Evolutionary conservation across 2,113 vertebrate species (phyloP).

Genomic region (Equus przewalskii): DNA sequence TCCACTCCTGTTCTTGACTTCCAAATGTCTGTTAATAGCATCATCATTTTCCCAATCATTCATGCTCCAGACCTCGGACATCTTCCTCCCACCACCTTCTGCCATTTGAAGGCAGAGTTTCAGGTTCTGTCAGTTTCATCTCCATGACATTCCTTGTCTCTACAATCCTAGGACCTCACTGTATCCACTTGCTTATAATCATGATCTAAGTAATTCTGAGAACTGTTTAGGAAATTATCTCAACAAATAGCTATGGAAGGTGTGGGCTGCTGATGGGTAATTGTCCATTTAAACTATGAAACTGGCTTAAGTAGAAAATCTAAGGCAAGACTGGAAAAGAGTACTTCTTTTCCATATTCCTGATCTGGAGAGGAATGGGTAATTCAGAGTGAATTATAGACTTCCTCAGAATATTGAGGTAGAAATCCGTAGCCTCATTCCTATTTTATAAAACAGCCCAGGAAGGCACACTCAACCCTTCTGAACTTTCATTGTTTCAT

Average conservation of each 20-base stretch:
- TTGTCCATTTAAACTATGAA: slow-evolving; percentile 17
- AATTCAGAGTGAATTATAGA: background rate
- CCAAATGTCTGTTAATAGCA: background rate
- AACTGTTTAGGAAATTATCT: background rate
- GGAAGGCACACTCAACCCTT: background rate
- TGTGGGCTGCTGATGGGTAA: background rate
- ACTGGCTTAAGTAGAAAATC: slow-evolving; percentile 33
- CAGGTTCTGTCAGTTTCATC: background rate
- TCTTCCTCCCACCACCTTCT: background rate
- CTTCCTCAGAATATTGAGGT: background rate
- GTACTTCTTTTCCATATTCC: background rate
- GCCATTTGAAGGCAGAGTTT: slow-evolving; percentile 24
- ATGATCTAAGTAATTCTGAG: slow-evolving; percentile 26
- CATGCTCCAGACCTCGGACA: background rate
- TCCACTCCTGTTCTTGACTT: background rate
- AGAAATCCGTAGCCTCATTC: background rate
- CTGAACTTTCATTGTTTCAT: background rate
- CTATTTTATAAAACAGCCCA: background rate
- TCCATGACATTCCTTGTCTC: background rate
- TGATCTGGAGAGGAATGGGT: background rate
- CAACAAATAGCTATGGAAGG: slow-evolving; percentile 17
- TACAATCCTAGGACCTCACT: background rate
- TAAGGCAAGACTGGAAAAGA: slow-evolving; percentile 16
- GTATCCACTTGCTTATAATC: background rate
- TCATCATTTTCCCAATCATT: background rate